Conservation (phyloP, 1,140 invertebrate species). For the Leptinotarsa lineolata region DNA sequence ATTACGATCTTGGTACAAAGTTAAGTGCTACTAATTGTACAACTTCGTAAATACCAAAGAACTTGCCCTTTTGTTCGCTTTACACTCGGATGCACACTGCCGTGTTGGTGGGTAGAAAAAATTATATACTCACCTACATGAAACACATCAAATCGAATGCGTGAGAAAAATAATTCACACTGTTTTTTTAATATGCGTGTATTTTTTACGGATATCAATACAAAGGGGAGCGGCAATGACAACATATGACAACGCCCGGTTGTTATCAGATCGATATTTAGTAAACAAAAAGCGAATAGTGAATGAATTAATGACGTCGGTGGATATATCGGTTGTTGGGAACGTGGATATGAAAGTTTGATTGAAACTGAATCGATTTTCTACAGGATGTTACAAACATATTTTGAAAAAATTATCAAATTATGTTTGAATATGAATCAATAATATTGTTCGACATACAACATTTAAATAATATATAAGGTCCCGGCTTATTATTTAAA, state of each 20-base stretch:
- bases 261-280: slow-evolving; percentile 6
- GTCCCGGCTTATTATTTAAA: too few relatives aligned
- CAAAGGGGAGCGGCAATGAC: not conserved
- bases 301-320: not conserved
- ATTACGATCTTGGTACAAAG: slow-evolving; percentile 8
- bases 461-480: too few relatives aligned
- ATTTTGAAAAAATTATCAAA: too few relatives aligned
- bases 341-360: too few relatives aligned
- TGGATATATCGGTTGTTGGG: too few relatives aligned
- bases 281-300: not conserved
- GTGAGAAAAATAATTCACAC: not conserved
- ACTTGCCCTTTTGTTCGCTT: not conserved
- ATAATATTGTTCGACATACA: too few relatives aligned
- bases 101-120: not conserved
- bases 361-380: too few relatives aligned
- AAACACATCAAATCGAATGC: not conserved
- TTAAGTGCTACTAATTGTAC: slow-evolving; percentile 6
- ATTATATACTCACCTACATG: not conserved
- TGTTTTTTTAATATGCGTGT: not conserved
- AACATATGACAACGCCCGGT: not conserved
- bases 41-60: slow-evolving; percentile 6
- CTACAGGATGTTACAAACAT: too few relatives aligned
- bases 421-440: too few relatives aligned
- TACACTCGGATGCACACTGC: not conserved
- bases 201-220: not conserved